Evolutionary conservation across 2,113 vertebrate species (phyloP).

Genomic region (Rhinoptilus africanus): DNA sequence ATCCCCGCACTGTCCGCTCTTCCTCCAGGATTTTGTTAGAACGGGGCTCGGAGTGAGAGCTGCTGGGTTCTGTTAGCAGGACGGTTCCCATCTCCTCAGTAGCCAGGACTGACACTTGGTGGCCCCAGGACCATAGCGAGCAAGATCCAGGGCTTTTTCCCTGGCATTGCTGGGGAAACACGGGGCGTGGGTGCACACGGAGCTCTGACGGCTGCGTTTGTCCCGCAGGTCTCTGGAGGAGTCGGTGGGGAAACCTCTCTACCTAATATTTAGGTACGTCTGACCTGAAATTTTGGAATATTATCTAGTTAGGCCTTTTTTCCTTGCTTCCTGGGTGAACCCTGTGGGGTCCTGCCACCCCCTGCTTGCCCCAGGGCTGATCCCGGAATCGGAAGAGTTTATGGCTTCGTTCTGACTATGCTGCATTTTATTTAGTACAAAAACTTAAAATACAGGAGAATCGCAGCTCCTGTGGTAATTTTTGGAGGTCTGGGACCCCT

Average conservation of each 20-base stretch:
- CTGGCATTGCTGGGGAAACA: rapidly evolving
- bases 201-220: not conserved
- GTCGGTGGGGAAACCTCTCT: constrained; percentile 92
- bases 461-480: rapidly evolving
- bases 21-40: not conserved
- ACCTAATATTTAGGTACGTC: constrained; percentile 87
- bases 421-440: rapidly evolving
- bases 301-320: not conserved
- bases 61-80: not conserved
- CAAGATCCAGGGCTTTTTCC: not conserved
- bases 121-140: rapidly evolving
- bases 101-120: not conserved
- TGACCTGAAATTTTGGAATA: rapidly evolving
- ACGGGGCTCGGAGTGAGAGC: rapidly evolving
- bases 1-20: not conserved
- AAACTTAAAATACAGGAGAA: not conserved
- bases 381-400: rapidly evolving
- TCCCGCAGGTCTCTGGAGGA: constrained; percentile 90
- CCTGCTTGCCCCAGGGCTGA: not conserved
- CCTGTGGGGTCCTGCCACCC: not conserved
- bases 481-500: not conserved
- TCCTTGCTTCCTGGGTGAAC: not conserved
- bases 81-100: rapidly evolving
- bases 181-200: rapidly evolving
- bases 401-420: rapidly evolving